Conservation (phyloP, 2,797 vertebrate genomes). For the Falco berigora region DNA sequence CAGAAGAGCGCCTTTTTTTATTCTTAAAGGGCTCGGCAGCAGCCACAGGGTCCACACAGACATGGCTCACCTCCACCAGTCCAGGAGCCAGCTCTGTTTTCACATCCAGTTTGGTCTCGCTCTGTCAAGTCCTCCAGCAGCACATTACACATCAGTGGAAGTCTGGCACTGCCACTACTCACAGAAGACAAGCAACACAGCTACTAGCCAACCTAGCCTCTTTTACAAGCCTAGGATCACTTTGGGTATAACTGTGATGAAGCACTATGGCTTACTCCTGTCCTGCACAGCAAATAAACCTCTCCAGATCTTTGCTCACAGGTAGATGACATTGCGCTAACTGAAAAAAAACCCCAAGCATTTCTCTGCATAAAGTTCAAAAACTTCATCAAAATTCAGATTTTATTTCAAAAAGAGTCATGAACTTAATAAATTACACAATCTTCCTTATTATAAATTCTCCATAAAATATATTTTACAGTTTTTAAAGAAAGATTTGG, state of each 20-base stretch:
- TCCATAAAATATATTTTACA: constrained; percentile 78
- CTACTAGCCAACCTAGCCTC: not conserved
- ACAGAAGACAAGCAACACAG: not conserved
- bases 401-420: constrained; percentile 72
- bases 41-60: fast-evolving
- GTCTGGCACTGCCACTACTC: fast-evolving
- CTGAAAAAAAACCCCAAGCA: not conserved
- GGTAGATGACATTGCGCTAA: not conserved
- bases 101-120: fast-evolving
- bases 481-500: constrained; percentile 69
- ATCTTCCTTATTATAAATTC: constrained; percentile 74
- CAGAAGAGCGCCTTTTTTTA: not conserved
- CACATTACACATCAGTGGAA: fast-evolving
- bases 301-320: not conserved
- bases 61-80: not conserved
- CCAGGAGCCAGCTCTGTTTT: not conserved
- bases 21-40: not conserved
- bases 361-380: not conserved
- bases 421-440: constrained; percentile 79
- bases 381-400: constrained; percentile 45
- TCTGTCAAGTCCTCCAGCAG: not conserved
- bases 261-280: not conserved
- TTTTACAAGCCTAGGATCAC: not conserved
- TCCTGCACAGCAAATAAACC: not conserved
- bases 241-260: not conserved